Base-by-base conservation (phyloP, 2,797 vertebrate species). In the Oryzias sinensis region DNA sequence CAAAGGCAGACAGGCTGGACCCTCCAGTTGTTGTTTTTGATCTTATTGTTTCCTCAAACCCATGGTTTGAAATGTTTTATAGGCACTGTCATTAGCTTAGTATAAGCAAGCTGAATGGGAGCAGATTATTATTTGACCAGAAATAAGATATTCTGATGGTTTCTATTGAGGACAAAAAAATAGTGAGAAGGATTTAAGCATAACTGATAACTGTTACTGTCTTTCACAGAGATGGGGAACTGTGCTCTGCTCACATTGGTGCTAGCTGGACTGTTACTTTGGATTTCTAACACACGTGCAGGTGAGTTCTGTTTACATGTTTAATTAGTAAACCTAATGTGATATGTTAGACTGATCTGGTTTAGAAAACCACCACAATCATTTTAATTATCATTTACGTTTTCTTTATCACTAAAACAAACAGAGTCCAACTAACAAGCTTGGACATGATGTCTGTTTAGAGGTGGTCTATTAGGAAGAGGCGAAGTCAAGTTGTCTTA, bases 1-100 rank as follows among this genome's bases (percentile, higher is more conserved):
- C 58, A 68, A 75, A 83, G 89, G 79, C 90, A 92, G 90, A 93
- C 91, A 88, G 91, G 70, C 91, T 90, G 90, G 91, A 74, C 77
- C 89, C 90, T 86, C 46, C 27, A 59, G 69, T 69, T 85, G 88
- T 90, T 90, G 83, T 89, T 90, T 89, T 82, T 86, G 83, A 89
- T 86, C 84, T 88, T 84, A 82, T 56, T 53, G 85, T 81, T 90
- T 92, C 89, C 90, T 89, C 75, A 55, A 62, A 74, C 59, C 59
- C 56, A 46, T 0, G 44, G 45, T 59, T 76, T 66, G 6, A 63
- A 65, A 57, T 52, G 2, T 68, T 33, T 43, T 42, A 46, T 42
- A 51, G 48, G 61, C 49, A 46, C 33, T 1, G 4, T 43, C 46
- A 56, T 68, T 64, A 49, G 54, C 41, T 61, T 76, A 61, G 52